Percentiles rank a stretch among this genome's conserved stretches.
Conservation (phyloP, 2,797 vertebrate genomes). For the Apodemus agrarius region DNA sequence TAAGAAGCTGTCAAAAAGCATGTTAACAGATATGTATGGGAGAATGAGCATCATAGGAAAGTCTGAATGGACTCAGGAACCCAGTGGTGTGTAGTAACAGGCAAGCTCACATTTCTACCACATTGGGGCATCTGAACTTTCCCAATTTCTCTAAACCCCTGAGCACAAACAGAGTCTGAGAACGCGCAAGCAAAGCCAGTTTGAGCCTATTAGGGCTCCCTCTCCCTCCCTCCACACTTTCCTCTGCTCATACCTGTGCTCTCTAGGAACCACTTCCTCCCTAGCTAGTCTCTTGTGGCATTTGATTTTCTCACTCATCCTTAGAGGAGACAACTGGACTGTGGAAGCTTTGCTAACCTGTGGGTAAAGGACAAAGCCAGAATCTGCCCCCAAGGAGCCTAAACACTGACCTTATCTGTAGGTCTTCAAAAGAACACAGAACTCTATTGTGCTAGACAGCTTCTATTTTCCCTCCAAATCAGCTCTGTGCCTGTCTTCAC, state of each 20-base stretch:
- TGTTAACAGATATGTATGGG: constrained; percentile 59
- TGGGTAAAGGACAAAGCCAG: not conserved
- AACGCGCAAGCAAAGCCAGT: not conserved
- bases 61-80: not conserved
- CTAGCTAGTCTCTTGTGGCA: not conserved
- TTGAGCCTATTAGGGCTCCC: not conserved
- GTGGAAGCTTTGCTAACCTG: not conserved
- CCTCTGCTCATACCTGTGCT: not conserved
- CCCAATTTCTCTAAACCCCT: not conserved
- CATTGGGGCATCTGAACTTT: not conserved
- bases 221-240: not conserved
- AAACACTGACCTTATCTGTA: not conserved
- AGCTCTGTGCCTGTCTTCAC: not conserved
- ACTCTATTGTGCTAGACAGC: not conserved
- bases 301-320: not conserved
- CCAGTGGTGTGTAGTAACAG: constrained; percentile 26
- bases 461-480: not conserved
- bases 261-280: not conserved
- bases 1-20: constrained; percentile 71
- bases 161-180: not conserved
- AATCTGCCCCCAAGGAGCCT: not conserved
- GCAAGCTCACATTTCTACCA: constrained; percentile 18
- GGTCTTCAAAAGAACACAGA: constrained; percentile 28
- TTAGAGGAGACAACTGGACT: not conserved
- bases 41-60: constrained; percentile 22